Percentiles rank a stretch among this genome's conserved stretches.
Evolutionary conservation across 37 sponge, comb jelly and placozoan species (phyloP).

Genomic region (Diacarnus erythraeanus): DNA sequence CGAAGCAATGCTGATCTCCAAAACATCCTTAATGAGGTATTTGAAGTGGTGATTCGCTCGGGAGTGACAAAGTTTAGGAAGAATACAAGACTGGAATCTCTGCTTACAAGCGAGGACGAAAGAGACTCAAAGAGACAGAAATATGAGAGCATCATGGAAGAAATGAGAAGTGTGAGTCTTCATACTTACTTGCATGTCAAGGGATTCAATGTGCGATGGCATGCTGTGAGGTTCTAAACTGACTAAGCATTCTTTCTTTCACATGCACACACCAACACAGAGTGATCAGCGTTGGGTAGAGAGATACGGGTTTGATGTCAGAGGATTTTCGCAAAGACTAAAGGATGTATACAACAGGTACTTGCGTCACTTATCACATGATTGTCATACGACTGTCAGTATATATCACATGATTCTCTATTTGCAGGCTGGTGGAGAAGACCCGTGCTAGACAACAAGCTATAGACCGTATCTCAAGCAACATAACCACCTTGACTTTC

Average conservation of each 20-base stretch:
- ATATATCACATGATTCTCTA: neutral
- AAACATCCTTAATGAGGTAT: slow-evolving; percentile 35
- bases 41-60: slow-evolving; percentile 10
- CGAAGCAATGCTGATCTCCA: slow-evolving; percentile 24
- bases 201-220: neutral
- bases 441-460: slow-evolving; percentile 2
- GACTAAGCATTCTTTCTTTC: neutral
- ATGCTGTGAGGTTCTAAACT: no score
- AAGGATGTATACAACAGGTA: slow-evolving; percentile 43
- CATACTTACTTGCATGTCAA: neutral
- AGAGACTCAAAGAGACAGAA: slow-evolving; percentile 51
- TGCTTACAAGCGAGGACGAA: slow-evolving; percentile 35
- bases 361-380: neutral
- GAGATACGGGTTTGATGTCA: slow-evolving; percentile 36
- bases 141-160: slow-evolving; percentile 52
- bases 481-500: slow-evolving; percentile 44
- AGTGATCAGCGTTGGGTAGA: slow-evolving; percentile 58
- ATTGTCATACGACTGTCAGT: neutral
- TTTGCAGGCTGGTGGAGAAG: slow-evolving; percentile 52
- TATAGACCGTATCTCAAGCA: slow-evolving; percentile 28
- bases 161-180: slow-evolving; percentile 63
- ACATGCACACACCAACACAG: slow-evolving; percentile 1
- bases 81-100: slow-evolving; percentile 31
- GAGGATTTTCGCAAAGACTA: slow-evolving; percentile 40
- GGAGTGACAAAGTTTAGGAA: slow-evolving; percentile 38